Evolutionary conservation across 2,888 invertebrate genomes (phyloP).

Genomic region (Zeuzera pyrina): DNA sequence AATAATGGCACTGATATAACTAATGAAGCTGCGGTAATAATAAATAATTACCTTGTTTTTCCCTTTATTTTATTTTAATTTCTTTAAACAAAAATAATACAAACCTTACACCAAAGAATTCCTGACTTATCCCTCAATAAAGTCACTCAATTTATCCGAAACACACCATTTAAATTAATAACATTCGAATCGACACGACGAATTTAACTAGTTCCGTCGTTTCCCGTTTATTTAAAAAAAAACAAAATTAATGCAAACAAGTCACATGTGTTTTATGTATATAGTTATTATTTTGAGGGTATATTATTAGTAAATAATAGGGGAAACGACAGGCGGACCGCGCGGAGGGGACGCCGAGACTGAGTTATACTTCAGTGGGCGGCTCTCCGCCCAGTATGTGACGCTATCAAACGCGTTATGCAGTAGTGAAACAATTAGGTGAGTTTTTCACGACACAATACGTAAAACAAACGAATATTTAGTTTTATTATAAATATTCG

Average conservation of each 20-base stretch:
- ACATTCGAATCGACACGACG: conserved; percentile 35
- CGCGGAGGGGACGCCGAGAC: conserved; percentile 73
- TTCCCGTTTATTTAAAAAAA: conserved; percentile 35
- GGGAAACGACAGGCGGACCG: conserved; percentile 69
- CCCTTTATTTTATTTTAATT: conserved; percentile 10
- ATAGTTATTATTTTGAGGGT: conserved; percentile 20
- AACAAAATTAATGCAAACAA: conserved; percentile 10
- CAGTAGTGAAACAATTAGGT: conserved; percentile 30
- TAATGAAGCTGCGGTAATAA: too few species aligned
- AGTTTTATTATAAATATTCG: too few species aligned
- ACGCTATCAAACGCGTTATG: conserved; percentile 43
- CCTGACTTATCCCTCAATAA: conserved; percentile 34
- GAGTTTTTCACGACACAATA: neutral
- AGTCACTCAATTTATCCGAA: conserved; percentile 36
- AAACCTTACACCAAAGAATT: conserved; percentile 44
- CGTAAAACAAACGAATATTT: too few species aligned
- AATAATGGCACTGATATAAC: neutral
- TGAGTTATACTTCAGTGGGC: conserved; percentile 67
- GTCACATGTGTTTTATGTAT: too few species aligned
- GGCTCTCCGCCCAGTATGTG: conserved; percentile 45
- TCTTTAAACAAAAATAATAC: conserved; percentile 8
- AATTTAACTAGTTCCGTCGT: conserved; percentile 43
- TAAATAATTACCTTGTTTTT: too few species aligned
- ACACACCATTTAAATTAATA: conserved; percentile 43
- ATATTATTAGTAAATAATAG: conserved; percentile 28